Conservation (phyloP, 2,797 vertebrate genomes). For the Lepilemur ruficaudatus region DNA sequence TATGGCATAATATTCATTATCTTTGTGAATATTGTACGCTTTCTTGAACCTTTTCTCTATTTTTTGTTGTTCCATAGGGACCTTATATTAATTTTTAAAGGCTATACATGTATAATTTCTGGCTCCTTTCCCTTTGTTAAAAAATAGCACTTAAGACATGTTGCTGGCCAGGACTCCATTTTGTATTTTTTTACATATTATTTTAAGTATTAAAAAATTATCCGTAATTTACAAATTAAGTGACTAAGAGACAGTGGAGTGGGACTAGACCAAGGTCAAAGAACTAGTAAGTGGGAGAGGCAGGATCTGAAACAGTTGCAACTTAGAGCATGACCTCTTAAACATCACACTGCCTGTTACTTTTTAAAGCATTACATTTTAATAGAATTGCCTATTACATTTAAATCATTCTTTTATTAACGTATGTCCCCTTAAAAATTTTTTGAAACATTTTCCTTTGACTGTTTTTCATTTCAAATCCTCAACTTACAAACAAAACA, state of each 20-base stretch:
- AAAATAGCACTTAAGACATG: neutral
- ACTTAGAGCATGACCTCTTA: neutral
- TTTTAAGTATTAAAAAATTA: conserved; percentile 15
- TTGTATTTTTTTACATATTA: neutral
- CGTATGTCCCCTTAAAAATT: neutral
- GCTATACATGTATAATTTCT: neutral
- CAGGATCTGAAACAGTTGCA: neutral
- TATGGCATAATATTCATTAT: neutral
- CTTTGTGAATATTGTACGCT: neutral
- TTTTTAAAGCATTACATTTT: neutral
- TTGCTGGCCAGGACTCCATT: neutral
- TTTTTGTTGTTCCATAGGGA: neutral
- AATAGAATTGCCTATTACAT: neutral
- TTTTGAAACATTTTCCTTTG: conserved; percentile 18
- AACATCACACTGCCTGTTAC: neutral
- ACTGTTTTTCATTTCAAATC: conserved; percentile 31
- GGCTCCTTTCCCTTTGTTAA: neutral
- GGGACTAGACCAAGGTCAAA: neutral
- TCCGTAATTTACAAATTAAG: neutral
- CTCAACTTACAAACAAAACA: neutral
- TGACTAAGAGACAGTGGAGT: neutral
- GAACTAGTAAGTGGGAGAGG: neutral
- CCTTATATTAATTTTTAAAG: neutral
- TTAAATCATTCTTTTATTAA: neutral
- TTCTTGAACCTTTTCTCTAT: neutral